phyloP scores from a whole-genome alignment of 1,140 invertebrate species.

The Aethina tumida region DNA sequence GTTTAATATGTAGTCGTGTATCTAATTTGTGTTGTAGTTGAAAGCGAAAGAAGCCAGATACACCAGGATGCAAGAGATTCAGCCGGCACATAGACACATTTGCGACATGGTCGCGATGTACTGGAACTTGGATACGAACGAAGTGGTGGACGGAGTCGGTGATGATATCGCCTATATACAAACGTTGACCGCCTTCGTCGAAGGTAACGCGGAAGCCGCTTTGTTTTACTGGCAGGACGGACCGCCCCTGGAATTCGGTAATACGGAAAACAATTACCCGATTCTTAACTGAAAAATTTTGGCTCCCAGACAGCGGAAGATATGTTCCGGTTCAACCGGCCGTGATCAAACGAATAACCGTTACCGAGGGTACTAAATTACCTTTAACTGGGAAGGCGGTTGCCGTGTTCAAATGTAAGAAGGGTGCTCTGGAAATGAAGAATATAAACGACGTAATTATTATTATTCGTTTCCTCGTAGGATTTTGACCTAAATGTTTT shows the following conservation, averaged over 20 bases:
- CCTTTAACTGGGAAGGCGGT: constrained; percentile 42
- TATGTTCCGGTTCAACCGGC: constrained; percentile 33
- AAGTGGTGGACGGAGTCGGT: constrained; percentile 52
- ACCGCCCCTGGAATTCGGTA: constrained; percentile 39
- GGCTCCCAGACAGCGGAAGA: constrained; percentile 41
- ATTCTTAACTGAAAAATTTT: constrained; percentile 8
- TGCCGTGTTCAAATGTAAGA: constrained; percentile 41
- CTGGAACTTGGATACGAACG: constrained; percentile 42
- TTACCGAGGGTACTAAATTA: constrained; percentile 40
- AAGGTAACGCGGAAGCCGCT: constrained; percentile 37
- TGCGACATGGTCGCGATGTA: constrained; percentile 51
- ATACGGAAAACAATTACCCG: constrained; percentile 10
- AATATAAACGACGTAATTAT: constrained; percentile 41
- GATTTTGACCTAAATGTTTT: not conserved
- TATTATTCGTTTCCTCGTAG: not conserved
- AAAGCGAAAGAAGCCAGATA: constrained; percentile 27
- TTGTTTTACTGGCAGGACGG: constrained; percentile 44
- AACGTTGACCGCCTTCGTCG: constrained; percentile 43
- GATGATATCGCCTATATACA: constrained; percentile 51
- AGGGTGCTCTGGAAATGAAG: constrained; percentile 40
- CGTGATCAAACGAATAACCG: constrained; percentile 39
- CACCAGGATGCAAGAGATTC: constrained; percentile 39
- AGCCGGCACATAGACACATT: constrained; percentile 48
- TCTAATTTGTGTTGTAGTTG: constrained; percentile 14
- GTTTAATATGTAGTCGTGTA: not conserved